Evolutionary conservation across 2,888 invertebrate species (phyloP), one percentile per base, ranked within the genome.

Genomic region (Mayetiola destructor): DNA sequence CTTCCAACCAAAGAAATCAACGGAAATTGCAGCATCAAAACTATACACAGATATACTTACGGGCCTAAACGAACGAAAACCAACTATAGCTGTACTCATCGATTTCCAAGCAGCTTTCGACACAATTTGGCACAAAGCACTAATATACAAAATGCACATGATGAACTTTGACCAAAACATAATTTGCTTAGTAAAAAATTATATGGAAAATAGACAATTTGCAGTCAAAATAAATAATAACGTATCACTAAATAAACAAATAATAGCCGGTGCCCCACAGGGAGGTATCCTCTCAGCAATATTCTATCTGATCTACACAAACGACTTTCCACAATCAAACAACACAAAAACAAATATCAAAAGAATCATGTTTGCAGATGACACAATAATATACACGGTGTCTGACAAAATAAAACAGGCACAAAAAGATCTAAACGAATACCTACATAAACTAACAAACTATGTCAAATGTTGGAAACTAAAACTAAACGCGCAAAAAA

Each of bases 31-130:
- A 4, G 42, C 23, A 5, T 2, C 23, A 12, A 42, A 3, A 21
- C 3, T 42, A 2, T 23, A 12, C 5, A 42, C 4, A 6, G 23
- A 42, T 5, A 23, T 23, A 42, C 14, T 42, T 4, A 8, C 21
- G 14, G 42, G 42, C 4, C n/a, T 42, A 23, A 42, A 42, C 42
- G 23, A 21, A 23, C 8, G 14, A 21, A 21, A 2, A 23, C 42
- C 42, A 6, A 42, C 42, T 12, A 21, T 42, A 21, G 42, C 42
- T 12, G 42, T 42, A 2, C 23, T 42, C n/a, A 6, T 42, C n/a
- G 42, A 42, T 23, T 21, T 42, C n/a, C 42, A 42, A 21, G 42
- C 42, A n/a, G 42, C 42, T 4, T 42, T 42, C 14, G 42, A 42
- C 42, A 21, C 23, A 21, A 23, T 42, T 12, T 42, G 42, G 42